Evolutionary conservation across 2,797 vertebrate species (phyloP), one percentile per base, ranked within the genome.

Genomic region (Hoplostethus mediterraneus): DNA sequence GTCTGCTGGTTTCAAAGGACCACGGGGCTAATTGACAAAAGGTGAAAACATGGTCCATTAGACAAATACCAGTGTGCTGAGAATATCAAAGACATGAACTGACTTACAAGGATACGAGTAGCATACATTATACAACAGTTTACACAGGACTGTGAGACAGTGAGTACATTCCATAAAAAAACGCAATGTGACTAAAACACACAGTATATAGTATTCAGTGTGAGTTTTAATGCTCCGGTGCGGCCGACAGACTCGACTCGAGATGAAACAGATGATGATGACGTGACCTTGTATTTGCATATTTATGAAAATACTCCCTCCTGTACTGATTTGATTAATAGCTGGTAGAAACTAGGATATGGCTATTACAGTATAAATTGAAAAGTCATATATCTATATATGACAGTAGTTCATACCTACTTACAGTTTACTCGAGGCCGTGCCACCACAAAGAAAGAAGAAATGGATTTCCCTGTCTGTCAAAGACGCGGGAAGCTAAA

Each of bases 221-320:
- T 79, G 31, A 49, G 60, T 63, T 64, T 73, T 44, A 75, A 71
- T 61, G 66, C 36, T 71, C 76, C 78, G 80, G 77, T 79, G 83
- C 85, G 75, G 47, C 68, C 55, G 59, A 77, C 56, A 81, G 68
- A 71, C 78, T 76, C 53, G 61, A 75, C 47, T 31, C 70, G 54
- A 69, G 13, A n/a, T 33, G 67, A 71, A 79, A 86, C 71, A 77
- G 53, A 79, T 40, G 61, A 42, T 10, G 53, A 56, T 8, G 28
- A 57, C 54, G 78, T 87, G 85, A 91, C 90, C 86, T 92, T 89
- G 87, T 87, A 91, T 92, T 92, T 94, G 93, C 92, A 93, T 94
- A 94, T 93, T 93, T 88, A 90, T 92, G 89, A 88, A 91, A 93
- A 93, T 91, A 89, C 89, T 89, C 90, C 90, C 87, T 87, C 80